Evolutionary conservation across 2,888 invertebrate genomes (phyloP).

Genomic region (Scaptomyza flava): DNA sequence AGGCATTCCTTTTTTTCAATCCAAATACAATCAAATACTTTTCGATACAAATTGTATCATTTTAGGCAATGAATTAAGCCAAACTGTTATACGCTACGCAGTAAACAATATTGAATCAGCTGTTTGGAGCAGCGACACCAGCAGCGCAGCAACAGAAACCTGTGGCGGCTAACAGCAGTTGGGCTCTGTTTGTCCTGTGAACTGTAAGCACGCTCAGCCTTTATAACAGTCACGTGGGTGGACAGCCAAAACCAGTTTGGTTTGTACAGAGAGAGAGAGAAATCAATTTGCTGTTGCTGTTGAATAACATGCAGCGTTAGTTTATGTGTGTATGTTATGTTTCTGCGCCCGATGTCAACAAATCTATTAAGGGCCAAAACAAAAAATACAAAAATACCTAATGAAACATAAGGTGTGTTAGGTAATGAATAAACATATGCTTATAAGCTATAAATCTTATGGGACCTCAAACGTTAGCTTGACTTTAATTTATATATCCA

Average conservation of each 20-base stretch:
- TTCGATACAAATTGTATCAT: too few relatives aligned
- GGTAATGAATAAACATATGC: neutral
- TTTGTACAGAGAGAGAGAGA: slow-evolving; percentile 3
- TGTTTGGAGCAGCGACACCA: slow-evolving; percentile 39
- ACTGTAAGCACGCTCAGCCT: slow-evolving; percentile 21
- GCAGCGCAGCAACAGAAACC: slow-evolving; percentile 60
- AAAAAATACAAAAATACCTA: neutral
- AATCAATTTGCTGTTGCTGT: slow-evolving; percentile 15
- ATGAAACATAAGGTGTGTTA: neutral
- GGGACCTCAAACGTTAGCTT: too few relatives aligned
- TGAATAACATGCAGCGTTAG: slow-evolving; percentile 21
- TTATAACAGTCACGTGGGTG: slow-evolving; percentile 59
- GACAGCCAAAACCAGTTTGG: slow-evolving; percentile 31
- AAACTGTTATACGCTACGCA: slow-evolving; percentile 48
- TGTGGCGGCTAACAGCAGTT: slow-evolving; percentile 66
- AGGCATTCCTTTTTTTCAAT: too few relatives aligned
- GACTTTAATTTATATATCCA: too few relatives aligned
- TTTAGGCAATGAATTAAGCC: slow-evolving; percentile 12
- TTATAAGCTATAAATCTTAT: too few relatives aligned
- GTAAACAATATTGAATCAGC: slow-evolving; percentile 58
- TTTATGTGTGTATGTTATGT: slow-evolving; percentile 11
- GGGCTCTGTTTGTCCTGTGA: slow-evolving; percentile 40
- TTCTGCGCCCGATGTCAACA: slow-evolving; percentile 13
- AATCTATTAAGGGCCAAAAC: slow-evolving; percentile 3
- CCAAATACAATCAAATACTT: too few relatives aligned